A percentile compares a stretch with the other conserved stretches of the same genome.
Evolutionary conservation across 2,797 vertebrate species (phyloP).

Genomic region (Rhinoraja longicauda): DNA sequence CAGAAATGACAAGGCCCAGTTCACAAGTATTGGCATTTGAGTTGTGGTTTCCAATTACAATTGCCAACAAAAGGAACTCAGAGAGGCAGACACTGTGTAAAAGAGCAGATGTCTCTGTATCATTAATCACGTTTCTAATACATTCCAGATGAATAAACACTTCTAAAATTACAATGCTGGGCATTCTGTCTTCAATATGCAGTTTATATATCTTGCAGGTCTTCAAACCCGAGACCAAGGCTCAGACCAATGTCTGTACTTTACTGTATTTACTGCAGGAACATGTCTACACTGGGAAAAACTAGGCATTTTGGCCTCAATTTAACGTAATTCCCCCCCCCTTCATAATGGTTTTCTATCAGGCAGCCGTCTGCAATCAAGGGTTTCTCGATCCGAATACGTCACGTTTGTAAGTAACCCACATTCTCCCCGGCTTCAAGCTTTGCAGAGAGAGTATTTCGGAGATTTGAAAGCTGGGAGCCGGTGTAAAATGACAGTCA

Average conservation of each 20-base stretch:
- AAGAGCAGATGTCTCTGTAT: slow-evolving; percentile 76
- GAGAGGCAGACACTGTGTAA: slow-evolving; percentile 63
- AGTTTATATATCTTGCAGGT: slow-evolving; percentile 52
- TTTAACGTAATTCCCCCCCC: background rate
- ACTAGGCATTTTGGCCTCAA: background rate
- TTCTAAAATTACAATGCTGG: slow-evolving; percentile 64
- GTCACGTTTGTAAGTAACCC: background rate
- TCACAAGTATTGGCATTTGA: slow-evolving; percentile 55
- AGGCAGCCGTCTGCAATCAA: background rate
- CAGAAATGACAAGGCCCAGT: slow-evolving; percentile 45
- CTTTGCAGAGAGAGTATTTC: background rate
- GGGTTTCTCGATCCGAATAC: background rate
- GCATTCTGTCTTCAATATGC: slow-evolving; percentile 55
- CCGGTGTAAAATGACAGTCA: background rate
- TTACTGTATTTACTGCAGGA: background rate
- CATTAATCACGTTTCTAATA: slow-evolving; percentile 91
- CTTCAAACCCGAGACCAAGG: background rate
- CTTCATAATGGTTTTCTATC: background rate
- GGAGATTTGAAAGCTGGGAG: background rate
- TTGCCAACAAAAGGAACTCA: slow-evolving; percentile 62
- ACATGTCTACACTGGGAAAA: slow-evolving; percentile 5
- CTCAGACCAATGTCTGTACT: background rate
- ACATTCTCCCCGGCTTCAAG: background rate
- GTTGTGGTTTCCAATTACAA: slow-evolving; percentile 64
- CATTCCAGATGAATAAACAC: slow-evolving; percentile 97